Evolutionary conservation across 1,140 invertebrate species (phyloP), one percentile per base, ranked within the genome.

Genomic region (Bicyclus anynana): DNA sequence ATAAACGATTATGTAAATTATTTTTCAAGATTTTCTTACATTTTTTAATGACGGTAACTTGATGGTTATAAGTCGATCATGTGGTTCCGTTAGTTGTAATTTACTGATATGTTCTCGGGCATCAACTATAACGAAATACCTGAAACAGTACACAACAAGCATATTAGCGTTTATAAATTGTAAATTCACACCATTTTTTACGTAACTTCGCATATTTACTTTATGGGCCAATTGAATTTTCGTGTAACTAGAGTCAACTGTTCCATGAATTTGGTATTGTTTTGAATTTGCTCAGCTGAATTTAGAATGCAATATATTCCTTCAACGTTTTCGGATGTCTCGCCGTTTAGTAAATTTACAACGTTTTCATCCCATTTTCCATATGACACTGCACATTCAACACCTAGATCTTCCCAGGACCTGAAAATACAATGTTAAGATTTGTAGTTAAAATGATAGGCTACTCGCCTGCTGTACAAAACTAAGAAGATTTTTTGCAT

Each of bases 41-140:
- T 16, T 7, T 40, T 17, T 17, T 16, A 56, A 29, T 21, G 5
- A 5, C 0, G 46, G 54, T 20, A 56, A 21, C 18, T 17, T 13
- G 4, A 56, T 50, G 5, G 14, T 29, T 17, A 46, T 56, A 1
- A 56, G 2, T 2, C 50, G 38, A 2, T 56, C 35, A 1, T 16
- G 37, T 13, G 12, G 13, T 26, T 49, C 50, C 3, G 37, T 9
- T 12, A n/a, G 4, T n/a, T 9, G 1, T 7, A 13, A 26, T 12
- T n/a, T 3, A 33, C 23, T n/a, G 7, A n/a, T 5, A 26, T 49
- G 14, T 7, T 50, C 27, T 2, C 23, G 23, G 40, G 21, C 23
- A 14, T 29, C 23, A n/a, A 56, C 29, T 20, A 74, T 37, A 18
- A 59, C 64, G 29, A 73, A 77, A 54, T 69, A 62, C 58, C 72